These are phyloP conservation scores for Oscheius sp. DNA, from an alignment of 2,888 invertebrate species.

Conservation along the genomic window DNA sequence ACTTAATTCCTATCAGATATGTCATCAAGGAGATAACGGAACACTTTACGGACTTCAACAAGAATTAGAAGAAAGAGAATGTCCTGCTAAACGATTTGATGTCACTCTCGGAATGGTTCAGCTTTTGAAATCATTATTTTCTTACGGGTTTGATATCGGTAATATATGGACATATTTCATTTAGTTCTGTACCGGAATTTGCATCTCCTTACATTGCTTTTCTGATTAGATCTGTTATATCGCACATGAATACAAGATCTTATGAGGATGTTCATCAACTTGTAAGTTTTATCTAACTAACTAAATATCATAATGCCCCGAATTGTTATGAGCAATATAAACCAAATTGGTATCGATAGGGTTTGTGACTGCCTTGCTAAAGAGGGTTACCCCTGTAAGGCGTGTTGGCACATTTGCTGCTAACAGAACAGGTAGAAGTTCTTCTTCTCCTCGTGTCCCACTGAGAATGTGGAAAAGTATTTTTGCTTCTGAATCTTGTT, in stretches of 20 bases:
- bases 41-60: conserved; percentile 59
- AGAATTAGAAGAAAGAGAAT: conserved; percentile 68
- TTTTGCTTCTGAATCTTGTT: conserved; percentile 4
- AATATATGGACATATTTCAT: neutral
- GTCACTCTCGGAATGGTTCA: conserved; percentile 61
- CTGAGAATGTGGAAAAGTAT: conserved; percentile 28
- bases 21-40: conserved; percentile 47
- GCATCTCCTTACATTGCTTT: conserved; percentile 62
- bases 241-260: conserved; percentile 57
- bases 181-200: conserved; percentile 45
- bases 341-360: conserved; percentile 14
- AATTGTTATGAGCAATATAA: conserved; percentile 34
- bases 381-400: conserved; percentile 29
- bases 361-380: conserved; percentile 12
- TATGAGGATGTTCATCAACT: conserved; percentile 65
- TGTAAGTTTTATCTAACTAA: conserved; percentile 44
- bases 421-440: conserved; percentile 17
- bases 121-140: conserved; percentile 58
- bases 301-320: conserved; percentile 36
- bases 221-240: conserved; percentile 59
- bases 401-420: conserved; percentile 2
- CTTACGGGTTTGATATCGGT: conserved; percentile 38
- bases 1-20: conserved; percentile 54
- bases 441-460: conserved; percentile 27
- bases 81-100: conserved; percentile 57